Evolutionary conservation across 2,888 invertebrate species (phyloP).

Genomic region (Heteropelma amictum): DNA sequence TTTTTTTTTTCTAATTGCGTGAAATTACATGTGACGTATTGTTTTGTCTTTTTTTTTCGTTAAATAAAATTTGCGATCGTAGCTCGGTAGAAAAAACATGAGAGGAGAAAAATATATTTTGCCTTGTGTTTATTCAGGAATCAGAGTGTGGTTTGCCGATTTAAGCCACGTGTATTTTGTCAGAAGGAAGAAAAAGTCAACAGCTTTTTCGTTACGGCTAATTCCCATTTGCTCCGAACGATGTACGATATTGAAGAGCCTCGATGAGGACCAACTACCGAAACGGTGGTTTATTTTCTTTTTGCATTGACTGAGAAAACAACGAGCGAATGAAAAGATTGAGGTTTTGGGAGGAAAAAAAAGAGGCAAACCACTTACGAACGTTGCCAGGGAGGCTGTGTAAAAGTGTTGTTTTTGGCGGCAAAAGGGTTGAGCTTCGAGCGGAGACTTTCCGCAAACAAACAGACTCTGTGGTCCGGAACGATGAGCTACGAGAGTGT

Average conservation of each 20-base stretch:
- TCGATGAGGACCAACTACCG: conserved; percentile 46
- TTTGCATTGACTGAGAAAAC: conserved; percentile 29
- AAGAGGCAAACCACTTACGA: conserved; percentile 32
- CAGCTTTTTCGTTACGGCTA: conserved; percentile 33
- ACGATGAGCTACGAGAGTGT: conserved; percentile 13
- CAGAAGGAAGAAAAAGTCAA: neutral
- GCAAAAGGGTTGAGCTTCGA: conserved; percentile 32
- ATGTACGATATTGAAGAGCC: conserved; percentile 25
- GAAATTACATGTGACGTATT: too few relatives aligned
- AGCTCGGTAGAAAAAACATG: too few relatives aligned
- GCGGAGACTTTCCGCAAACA: conserved; percentile 27
- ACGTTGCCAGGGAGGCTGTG: conserved; percentile 62
- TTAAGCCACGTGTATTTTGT: conserved; percentile 1
- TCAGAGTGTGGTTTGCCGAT: conserved; percentile 11
- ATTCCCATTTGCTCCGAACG: conserved; percentile 34
- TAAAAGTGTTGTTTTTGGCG: conserved; percentile 64
- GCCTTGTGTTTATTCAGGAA: neutral
- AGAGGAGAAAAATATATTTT: neutral
- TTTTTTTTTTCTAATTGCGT: too few relatives aligned
- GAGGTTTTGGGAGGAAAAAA: conserved; percentile 36
- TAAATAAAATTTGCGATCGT: neutral
- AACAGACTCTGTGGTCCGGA: conserved; percentile 5
- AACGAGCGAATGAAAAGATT: conserved; percentile 29
- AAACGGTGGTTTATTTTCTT: conserved; percentile 51
- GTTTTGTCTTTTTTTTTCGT: too few relatives aligned